These are phyloP conservation scores for Rhea americana DNA, from an alignment of 2,113 vertebrate species.

Conservation along the genomic window DNA sequence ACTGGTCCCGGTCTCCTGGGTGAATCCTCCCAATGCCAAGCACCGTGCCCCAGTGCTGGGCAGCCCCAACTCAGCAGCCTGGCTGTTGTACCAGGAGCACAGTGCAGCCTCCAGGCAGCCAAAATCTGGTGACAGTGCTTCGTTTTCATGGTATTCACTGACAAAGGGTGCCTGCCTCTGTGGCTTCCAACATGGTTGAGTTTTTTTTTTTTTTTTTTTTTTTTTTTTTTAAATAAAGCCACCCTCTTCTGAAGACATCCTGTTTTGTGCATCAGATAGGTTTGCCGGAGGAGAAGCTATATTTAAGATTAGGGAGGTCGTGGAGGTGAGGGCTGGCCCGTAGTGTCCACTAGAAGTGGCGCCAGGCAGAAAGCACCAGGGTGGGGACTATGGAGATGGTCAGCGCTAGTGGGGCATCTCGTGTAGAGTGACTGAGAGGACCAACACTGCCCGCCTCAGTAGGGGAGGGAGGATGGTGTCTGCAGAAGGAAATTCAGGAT, in stretches of 20 bases:
- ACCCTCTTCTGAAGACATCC: neutral
- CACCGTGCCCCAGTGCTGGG: neutral
- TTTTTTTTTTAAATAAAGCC: neutral
- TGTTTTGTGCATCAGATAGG: neutral
- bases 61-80: no score
- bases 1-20: neutral
- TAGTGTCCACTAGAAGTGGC: neutral
- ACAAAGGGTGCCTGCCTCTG: accelerated
- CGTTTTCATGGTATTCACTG: neutral
- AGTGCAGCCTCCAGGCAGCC: neutral
- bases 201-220: neutral
- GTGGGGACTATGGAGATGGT: neutral
- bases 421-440: neutral
- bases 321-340: neutral
- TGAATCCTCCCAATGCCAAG: no score
- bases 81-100: neutral
- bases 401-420: neutral
- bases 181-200: neutral
- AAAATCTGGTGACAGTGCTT: neutral
- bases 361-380: neutral
- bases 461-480: neutral
- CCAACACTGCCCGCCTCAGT: neutral
- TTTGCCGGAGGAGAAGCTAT: neutral
- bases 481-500: neutral
- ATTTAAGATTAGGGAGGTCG: neutral